Conservation (phyloP, 2,113 vertebrate species). For the Strix aluco region DNA sequence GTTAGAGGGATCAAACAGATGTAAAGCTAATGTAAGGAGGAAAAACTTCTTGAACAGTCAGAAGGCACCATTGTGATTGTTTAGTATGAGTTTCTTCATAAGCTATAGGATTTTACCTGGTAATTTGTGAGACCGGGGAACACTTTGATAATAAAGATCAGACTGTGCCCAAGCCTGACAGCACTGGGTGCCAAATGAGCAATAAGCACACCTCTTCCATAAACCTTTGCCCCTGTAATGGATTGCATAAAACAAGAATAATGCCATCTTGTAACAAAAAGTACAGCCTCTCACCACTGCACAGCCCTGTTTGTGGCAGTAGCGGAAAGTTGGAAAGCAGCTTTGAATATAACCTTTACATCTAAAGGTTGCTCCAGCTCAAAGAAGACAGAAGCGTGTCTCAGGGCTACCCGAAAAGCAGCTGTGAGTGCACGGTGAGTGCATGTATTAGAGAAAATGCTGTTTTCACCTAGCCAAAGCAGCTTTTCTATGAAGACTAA, state of each 20-base stretch:
- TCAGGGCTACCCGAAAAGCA: neutral
- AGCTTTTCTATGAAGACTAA: neutral
- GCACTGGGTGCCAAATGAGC: neutral
- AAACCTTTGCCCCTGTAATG: neutral
- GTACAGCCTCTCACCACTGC: neutral
- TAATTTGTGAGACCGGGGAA: neutral
- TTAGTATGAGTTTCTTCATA: neutral
- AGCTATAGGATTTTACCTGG: neutral
- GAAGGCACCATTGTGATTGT: neutral
- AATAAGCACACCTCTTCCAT: neutral
- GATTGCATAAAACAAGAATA: neutral
- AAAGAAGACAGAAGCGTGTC: neutral
- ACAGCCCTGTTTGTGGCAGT: neutral
- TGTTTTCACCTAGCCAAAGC: neutral
- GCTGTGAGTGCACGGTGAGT: neutral
- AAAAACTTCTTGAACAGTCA: neutral
- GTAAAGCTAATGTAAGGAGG: neutral
- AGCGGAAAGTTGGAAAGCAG: neutral
- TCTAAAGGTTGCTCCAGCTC: neutral
- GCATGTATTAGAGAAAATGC: neutral
- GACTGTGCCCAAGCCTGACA: neutral
- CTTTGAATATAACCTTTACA: neutral
- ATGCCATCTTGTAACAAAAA: neutral
- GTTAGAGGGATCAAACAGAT: neutral
- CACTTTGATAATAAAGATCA: conserved; percentile 3